phyloP scores from a whole-genome alignment of 2,797 vertebrate species.

The Philypnodon macrostomus region DNA sequence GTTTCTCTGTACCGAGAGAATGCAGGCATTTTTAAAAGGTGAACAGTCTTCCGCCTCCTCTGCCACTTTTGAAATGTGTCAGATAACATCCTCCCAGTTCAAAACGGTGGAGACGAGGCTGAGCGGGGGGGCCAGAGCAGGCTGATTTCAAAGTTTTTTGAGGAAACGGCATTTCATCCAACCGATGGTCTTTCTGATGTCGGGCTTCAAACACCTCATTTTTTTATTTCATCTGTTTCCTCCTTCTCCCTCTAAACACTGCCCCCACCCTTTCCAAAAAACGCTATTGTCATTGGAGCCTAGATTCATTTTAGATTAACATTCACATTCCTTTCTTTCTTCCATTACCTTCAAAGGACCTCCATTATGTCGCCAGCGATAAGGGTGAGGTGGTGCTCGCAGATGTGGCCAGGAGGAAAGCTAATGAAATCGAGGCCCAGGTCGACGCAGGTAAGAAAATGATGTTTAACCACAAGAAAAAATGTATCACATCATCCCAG shows the following conservation, averaged over 20 bases:
- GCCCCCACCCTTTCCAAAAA: slow-evolving; percentile 37
- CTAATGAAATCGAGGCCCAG: slow-evolving; percentile 87
- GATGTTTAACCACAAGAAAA: slow-evolving; percentile 47
- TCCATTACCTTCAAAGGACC: slow-evolving; percentile 96
- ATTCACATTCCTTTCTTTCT: slow-evolving; percentile 78
- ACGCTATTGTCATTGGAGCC: slow-evolving; percentile 75
- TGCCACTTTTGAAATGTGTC: slow-evolving; percentile 70
- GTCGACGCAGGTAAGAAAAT: slow-evolving; percentile 83
- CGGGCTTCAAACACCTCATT: slow-evolving; percentile 72
- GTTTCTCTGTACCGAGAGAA: slow-evolving; percentile 67
- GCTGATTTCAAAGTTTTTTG: slow-evolving; percentile 76
- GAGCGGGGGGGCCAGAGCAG: slow-evolving; percentile 38
- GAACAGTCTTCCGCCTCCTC: slow-evolving; percentile 68
- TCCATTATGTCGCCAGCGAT: slow-evolving; percentile 96
- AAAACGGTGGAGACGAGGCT: slow-evolving; percentile 54
- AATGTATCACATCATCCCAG: slow-evolving; percentile 39
- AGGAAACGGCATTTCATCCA: slow-evolving; percentile 75
- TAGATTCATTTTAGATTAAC: slow-evolving; percentile 90
- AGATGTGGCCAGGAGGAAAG: slow-evolving; percentile 91
- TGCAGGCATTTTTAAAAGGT: slow-evolving; percentile 69
- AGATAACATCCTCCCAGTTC: slow-evolving; percentile 76
- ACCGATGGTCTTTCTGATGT: slow-evolving; percentile 70
- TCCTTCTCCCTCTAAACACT: slow-evolving; percentile 50
- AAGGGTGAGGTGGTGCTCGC: slow-evolving; percentile 95
- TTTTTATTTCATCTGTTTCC: slow-evolving; percentile 72